Evolutionary conservation across 2,797 vertebrate genomes (phyloP).

Genomic region (Peromyscus nudipes): DNA sequence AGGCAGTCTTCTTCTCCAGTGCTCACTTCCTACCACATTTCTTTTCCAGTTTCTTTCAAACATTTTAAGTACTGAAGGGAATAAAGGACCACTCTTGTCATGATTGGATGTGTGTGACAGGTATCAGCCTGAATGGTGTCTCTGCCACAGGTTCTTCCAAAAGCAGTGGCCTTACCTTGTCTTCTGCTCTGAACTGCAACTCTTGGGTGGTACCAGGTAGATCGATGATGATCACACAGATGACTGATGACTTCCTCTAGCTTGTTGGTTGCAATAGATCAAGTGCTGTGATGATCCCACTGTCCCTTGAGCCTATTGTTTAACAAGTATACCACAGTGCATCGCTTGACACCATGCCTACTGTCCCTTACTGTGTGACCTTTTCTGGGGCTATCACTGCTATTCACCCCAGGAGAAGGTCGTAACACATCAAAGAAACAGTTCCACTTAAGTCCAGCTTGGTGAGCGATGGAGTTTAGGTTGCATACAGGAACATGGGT

Average conservation of each 20-base stretch:
- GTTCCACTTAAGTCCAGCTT: background rate
- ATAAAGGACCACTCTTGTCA: background rate
- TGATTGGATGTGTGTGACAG: background rate
- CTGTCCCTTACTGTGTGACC: background rate
- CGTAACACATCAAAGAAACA: background rate
- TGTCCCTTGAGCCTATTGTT: background rate
- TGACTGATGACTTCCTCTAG: background rate
- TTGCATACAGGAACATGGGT: background rate
- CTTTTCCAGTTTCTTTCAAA: constrained; percentile 7
- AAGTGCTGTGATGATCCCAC: background rate
- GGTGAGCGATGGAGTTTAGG: background rate
- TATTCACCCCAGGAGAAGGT: background rate
- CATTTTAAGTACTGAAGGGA: background rate
- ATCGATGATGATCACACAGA: background rate
- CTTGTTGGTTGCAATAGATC: background rate
- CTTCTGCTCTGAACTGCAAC: background rate
- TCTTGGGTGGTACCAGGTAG: background rate
- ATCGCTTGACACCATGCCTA: background rate
- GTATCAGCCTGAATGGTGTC: background rate
- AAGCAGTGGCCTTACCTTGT: background rate
- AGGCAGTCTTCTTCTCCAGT: background rate
- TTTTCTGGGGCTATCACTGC: background rate
- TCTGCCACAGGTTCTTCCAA: background rate
- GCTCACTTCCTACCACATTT: background rate
- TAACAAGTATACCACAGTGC: background rate